A percentile compares a stretch with the other conserved stretches of the same genome.
Evolutionary conservation across 1,140 invertebrate genomes (phyloP).

Genomic region (Drosophila eugracilis): DNA sequence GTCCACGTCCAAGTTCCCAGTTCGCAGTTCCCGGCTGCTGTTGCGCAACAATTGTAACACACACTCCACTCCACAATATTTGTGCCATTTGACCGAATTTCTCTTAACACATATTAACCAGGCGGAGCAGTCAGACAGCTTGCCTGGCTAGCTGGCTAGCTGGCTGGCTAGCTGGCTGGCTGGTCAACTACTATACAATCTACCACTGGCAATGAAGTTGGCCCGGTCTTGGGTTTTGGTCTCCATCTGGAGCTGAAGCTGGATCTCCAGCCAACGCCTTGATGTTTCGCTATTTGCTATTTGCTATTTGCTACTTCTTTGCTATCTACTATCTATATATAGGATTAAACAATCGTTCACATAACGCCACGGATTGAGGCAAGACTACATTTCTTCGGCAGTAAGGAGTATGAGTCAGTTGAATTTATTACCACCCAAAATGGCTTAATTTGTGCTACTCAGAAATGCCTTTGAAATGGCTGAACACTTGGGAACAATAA

Average conservation of each 20-base stretch:
- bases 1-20: conserved; percentile 33
- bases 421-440: conserved; percentile 49
- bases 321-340: conserved; percentile 29
- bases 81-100: conserved; percentile 80
- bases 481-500: conserved; percentile 16
- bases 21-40: conserved; percentile 33
- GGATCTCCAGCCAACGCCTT: conserved; percentile 40
- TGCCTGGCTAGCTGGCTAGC: conserved; percentile 12
- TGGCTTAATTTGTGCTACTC: conserved; percentile 43
- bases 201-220: conserved; percentile 44
- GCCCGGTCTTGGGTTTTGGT: background rate
- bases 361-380: conserved; percentile 35
- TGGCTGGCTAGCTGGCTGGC: conserved; percentile 6
- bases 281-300: conserved; percentile 17
- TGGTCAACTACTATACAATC: conserved; percentile 9
- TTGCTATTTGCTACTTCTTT: conserved; percentile 13
- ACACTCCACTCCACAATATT: conserved; percentile 73
- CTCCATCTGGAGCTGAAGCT: conserved; percentile 12
- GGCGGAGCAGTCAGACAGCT: conserved; percentile 36
- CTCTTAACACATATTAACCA: conserved; percentile 62
- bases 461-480: conserved; percentile 37
- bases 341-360: conserved; percentile 47
- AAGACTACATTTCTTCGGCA: conserved; percentile 34
- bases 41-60: conserved; percentile 80
- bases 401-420: conserved; percentile 43